These are phyloP conservation scores for Xyrichtys novacula DNA, from an alignment of 2,797 vertebrate genomes.

Conservation along the genomic window DNA sequence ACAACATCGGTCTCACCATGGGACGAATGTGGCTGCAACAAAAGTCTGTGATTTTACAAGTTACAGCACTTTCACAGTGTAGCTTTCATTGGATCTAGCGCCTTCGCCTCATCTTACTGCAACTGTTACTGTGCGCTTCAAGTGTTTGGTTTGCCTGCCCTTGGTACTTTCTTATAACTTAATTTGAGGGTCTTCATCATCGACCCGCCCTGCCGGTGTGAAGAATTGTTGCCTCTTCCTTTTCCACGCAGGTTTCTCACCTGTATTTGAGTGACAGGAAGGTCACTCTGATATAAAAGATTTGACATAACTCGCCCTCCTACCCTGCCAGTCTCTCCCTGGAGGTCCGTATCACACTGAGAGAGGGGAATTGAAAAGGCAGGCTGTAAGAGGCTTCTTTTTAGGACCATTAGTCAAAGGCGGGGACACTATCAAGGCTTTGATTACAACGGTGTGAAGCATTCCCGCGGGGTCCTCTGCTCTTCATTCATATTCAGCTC, in stretches of 20 bases:
- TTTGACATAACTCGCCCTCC: constrained; percentile 1
- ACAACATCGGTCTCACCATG: too few relatives aligned
- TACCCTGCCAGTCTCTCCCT: constrained; percentile 23
- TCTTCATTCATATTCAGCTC: constrained; percentile 85
- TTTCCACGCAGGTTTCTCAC: constrained; percentile 30
- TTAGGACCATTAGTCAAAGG: constrained; percentile 85
- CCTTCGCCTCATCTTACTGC: too few relatives aligned
- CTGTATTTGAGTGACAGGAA: constrained; percentile 34
- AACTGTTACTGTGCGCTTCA: too few relatives aligned
- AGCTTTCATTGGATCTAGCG: too few relatives aligned
- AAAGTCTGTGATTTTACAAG: too few relatives aligned
- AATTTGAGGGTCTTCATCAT: background rate
- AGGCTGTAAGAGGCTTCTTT: constrained; percentile 71
- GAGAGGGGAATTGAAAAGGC: constrained; percentile 77
- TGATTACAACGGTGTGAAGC: constrained; percentile 86
- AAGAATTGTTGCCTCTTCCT: background rate
- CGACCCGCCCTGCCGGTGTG: too few relatives aligned
- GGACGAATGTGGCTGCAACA: too few relatives aligned
- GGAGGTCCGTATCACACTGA: constrained; percentile 30
- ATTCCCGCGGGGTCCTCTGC: constrained; percentile 81
- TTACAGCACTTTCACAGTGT: too few relatives aligned
- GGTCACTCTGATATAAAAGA: constrained; percentile 11
- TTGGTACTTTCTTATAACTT: too few relatives aligned
- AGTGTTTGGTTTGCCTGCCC: too few relatives aligned
- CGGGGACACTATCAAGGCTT: constrained; percentile 80